Conservation (phyloP, 2,797 vertebrate genomes). For the Cottoperca gobio region DNA sequence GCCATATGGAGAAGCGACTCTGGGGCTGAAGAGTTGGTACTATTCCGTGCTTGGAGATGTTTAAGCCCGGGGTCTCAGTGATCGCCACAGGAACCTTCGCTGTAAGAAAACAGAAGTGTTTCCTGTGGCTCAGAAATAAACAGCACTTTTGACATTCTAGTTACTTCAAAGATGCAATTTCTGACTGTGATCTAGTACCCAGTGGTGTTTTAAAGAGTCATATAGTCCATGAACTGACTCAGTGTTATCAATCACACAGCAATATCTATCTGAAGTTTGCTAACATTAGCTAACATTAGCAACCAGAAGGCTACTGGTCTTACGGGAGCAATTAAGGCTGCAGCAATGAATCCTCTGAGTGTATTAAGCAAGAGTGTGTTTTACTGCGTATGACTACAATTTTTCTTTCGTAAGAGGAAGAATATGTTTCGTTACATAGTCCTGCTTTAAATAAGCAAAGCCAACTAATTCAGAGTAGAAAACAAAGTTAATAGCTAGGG, state of each 20-base stretch:
- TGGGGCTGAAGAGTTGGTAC: not conserved
- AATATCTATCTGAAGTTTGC: not conserved
- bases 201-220: not conserved
- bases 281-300: not conserved
- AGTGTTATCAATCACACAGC: not conserved
- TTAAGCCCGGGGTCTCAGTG: not conserved
- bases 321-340: not conserved
- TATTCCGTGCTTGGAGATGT: not conserved
- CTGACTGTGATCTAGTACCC: not conserved
- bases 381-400: not conserved
- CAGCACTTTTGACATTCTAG: not conserved
- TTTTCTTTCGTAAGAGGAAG: not conserved
- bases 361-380: not conserved
- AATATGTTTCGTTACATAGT: not conserved
- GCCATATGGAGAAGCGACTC: not conserved
- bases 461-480: not conserved
- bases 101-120: slow-evolving; percentile 40
- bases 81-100: slow-evolving; percentile 54
- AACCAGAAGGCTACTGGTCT: not conserved
- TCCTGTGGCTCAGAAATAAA: not conserved
- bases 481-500: not conserved
- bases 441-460: not conserved
- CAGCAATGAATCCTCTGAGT: not conserved
- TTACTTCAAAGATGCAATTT: not conserved
- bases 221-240: not conserved